Percentiles rank a stretch among this genome's conserved stretches.
Conservation (phyloP, 2,797 vertebrate species). For the Cyprinodon diabolis region DNA sequence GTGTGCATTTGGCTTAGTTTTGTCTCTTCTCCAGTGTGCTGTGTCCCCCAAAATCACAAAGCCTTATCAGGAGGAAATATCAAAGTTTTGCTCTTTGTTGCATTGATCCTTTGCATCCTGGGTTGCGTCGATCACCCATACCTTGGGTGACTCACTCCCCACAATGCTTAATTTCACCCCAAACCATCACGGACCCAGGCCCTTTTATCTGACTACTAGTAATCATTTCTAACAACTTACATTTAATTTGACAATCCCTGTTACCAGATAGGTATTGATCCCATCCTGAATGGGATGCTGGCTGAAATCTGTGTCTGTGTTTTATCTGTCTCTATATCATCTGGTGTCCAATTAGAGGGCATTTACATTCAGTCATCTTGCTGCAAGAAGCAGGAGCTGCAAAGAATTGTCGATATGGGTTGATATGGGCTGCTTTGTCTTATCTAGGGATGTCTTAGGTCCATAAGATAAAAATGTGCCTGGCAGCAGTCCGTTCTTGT, state of each 20-base stretch:
- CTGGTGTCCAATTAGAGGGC: conserved; percentile 61
- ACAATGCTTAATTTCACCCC: conserved; percentile 63
- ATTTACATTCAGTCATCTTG: conserved; percentile 62
- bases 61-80: conserved; percentile 75
- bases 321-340: conserved; percentile 68
- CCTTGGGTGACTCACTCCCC: conserved; percentile 64
- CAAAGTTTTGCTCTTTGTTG: conserved; percentile 71
- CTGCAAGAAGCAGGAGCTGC: conserved; percentile 59
- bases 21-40: conserved; percentile 58
- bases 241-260: conserved; percentile 79
- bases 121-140: conserved; percentile 71
- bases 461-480: conserved; percentile 54
- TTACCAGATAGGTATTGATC: conserved; percentile 79
- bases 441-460: conserved; percentile 53
- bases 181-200: conserved; percentile 62
- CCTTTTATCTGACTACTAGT: conserved; percentile 74
- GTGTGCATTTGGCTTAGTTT: conserved; percentile 40
- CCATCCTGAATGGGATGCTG: conserved; percentile 44
- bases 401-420: conserved; percentile 63
- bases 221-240: conserved; percentile 80
- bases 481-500: conserved; percentile 56
- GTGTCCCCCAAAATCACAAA: conserved; percentile 60
- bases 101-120: conserved; percentile 71
- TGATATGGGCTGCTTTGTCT: conserved; percentile 32
- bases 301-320: conserved; percentile 64